phyloP scores from a whole-genome alignment of 2,113 vertebrate genomes.

The Nycticorax nycticorax region DNA sequence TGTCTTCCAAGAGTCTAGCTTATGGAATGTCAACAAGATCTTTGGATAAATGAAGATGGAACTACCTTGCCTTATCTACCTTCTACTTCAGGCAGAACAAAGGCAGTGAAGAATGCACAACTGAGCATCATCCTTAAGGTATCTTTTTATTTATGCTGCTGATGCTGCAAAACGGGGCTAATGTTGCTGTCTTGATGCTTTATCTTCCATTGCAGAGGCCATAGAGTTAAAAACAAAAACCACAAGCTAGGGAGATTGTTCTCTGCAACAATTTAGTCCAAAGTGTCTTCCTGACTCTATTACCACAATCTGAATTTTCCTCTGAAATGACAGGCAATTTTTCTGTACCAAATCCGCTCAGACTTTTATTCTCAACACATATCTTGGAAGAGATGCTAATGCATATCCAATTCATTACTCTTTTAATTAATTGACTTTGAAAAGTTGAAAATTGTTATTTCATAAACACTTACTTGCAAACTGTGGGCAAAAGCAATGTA shows the following conservation, averaged over 20 bases:
- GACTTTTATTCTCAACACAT: background rate
- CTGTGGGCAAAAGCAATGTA: background rate
- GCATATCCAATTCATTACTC: background rate
- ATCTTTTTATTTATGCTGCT: background rate
- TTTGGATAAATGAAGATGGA: conserved; percentile 7
- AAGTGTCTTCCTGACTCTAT: background rate
- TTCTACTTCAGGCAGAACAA: background rate
- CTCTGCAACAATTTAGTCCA: background rate
- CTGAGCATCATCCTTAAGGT: background rate
- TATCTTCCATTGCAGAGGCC: background rate
- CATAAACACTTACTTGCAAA: background rate
- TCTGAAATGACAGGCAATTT: background rate
- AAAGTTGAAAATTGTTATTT: background rate
- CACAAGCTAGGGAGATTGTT: background rate
- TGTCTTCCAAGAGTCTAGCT: background rate
- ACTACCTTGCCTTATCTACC: background rate
- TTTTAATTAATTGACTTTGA: background rate
- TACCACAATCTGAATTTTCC: background rate
- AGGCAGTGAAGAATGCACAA: background rate
- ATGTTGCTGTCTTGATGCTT: background rate
- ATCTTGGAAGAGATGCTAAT: background rate
- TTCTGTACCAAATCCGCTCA: background rate
- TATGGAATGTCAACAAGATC: background rate
- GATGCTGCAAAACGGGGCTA: background rate
- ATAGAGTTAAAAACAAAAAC: background rate